phyloP scores from a whole-genome alignment of 2,888 invertebrate species.

The Ochropleura plecta region DNA sequence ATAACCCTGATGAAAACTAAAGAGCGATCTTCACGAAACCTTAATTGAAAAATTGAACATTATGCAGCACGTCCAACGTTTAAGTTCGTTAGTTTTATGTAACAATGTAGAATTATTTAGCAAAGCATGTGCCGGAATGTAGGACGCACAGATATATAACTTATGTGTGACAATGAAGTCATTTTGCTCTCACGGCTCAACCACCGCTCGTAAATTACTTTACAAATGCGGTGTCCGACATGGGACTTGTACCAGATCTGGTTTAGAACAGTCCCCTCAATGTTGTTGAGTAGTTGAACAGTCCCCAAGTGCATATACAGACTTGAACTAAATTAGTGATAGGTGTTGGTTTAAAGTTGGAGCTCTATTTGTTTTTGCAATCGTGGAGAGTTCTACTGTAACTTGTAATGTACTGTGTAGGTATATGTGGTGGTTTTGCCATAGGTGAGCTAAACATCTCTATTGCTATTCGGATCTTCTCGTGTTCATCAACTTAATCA shows the following conservation, averaged over 20 bases:
- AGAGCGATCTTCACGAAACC: neutral
- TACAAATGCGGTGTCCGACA: constrained; percentile 47
- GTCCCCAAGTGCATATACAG: constrained; percentile 23
- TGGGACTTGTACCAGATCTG: constrained; percentile 43
- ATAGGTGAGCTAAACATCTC: constrained; percentile 3
- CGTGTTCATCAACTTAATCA: neutral
- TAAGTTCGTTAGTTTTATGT: constrained; percentile 31
- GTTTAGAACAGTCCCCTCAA: constrained; percentile 48
- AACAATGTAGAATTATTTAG: constrained; percentile 47
- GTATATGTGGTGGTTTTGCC: constrained; percentile 6
- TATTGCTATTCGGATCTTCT: neutral
- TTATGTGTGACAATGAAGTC: constrained; percentile 51
- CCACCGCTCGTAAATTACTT: constrained; percentile 59
- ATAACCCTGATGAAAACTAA: constrained; percentile 2
- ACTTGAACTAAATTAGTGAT: constrained; percentile 38
- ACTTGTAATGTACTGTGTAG: too few species aligned
- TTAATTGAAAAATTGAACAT: constrained; percentile 6
- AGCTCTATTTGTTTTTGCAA: constrained; percentile 16
- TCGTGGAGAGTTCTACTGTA: constrained; percentile 1
- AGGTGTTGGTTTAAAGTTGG: constrained; percentile 53
- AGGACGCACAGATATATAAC: constrained; percentile 53
- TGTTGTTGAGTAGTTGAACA: constrained; percentile 22
- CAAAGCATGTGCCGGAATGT: constrained; percentile 36
- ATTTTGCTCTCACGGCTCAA: constrained; percentile 45
- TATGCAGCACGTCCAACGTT: constrained; percentile 1